Evolutionary conservation across 2,797 vertebrate species (phyloP).

Genomic region (Poeciliopsis presidionis): DNA sequence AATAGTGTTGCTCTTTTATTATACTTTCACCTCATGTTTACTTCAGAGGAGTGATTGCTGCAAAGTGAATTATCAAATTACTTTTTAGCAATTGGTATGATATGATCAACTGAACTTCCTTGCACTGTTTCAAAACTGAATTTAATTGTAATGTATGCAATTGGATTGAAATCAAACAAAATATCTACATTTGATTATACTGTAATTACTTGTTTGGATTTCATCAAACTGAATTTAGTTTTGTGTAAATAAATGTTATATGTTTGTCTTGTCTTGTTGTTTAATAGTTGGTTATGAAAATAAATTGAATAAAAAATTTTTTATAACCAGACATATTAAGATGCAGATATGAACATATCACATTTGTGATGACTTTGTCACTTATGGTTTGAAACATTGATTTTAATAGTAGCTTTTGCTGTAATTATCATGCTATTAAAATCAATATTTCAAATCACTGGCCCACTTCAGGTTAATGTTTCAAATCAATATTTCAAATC

Average conservation of each 20-base stretch:
- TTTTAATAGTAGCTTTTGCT: background rate
- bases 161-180: background rate
- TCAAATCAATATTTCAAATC: too few species aligned
- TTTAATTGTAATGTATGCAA: background rate
- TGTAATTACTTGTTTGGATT: background rate
- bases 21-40: background rate
- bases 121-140: background rate
- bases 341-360: background rate
- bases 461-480: too few species aligned
- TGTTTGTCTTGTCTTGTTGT: background rate
- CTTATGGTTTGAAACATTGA: background rate
- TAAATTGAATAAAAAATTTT: background rate
- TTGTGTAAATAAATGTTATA: background rate
- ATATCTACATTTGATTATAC: background rate
- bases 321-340: background rate
- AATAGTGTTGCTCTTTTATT: background rate
- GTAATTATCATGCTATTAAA: background rate
- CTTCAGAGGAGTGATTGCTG: background rate
- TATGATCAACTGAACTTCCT: background rate
- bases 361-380: background rate
- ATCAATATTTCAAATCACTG: too few species aligned
- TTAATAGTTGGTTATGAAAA: background rate
- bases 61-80: background rate
- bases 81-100: background rate
- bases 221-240: background rate